Percentiles rank a stretch among this genome's conserved stretches.
Conservation (phyloP, 2,113 vertebrate genomes). For the Xiphorhynchus elegans region DNA sequence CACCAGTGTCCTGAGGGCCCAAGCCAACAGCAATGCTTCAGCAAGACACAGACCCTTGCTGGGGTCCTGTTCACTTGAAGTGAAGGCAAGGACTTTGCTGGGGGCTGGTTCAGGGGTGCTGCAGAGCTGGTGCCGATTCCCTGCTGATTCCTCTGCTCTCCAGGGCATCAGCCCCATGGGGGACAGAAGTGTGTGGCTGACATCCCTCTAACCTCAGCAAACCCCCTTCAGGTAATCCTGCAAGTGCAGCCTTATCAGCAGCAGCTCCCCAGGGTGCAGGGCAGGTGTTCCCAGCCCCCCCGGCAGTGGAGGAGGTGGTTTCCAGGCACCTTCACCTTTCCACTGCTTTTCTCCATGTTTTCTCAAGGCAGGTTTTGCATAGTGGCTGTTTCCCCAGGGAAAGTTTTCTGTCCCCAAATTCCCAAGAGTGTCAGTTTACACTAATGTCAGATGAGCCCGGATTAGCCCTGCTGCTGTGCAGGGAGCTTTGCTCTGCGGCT, state of each 20-base stretch:
- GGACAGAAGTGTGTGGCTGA: not conserved
- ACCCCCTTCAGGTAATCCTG: not conserved
- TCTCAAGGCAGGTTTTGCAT: not conserved
- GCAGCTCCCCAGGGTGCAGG: not conserved
- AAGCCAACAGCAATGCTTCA: not conserved
- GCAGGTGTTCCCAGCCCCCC: not conserved
- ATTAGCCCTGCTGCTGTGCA: not conserved
- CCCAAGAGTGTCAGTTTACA: slow-evolving; percentile 60
- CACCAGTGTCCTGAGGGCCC: not conserved
- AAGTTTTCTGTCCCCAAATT: slow-evolving; percentile 44
- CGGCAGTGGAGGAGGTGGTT: not conserved
- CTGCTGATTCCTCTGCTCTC: not conserved
- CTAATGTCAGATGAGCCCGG: slow-evolving; percentile 36
- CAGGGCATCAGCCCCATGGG: not conserved
- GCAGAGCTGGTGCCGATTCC: not conserved
- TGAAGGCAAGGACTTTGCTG: not conserved
- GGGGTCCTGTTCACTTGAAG: not conserved
- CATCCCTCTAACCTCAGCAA: not conserved
- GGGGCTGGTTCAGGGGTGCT: not conserved
- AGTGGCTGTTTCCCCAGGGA: slow-evolving; percentile 3
- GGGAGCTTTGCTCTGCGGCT: slow-evolving; percentile 28
- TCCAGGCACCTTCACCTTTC: not conserved
- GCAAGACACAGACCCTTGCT: not conserved
- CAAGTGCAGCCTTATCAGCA: not conserved
- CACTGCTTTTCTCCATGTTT: accelerated